These are phyloP conservation scores for Stratiolaelaps scimitus DNA, from an alignment of 1,140 invertebrate genomes.

Conservation along the genomic window DNA sequence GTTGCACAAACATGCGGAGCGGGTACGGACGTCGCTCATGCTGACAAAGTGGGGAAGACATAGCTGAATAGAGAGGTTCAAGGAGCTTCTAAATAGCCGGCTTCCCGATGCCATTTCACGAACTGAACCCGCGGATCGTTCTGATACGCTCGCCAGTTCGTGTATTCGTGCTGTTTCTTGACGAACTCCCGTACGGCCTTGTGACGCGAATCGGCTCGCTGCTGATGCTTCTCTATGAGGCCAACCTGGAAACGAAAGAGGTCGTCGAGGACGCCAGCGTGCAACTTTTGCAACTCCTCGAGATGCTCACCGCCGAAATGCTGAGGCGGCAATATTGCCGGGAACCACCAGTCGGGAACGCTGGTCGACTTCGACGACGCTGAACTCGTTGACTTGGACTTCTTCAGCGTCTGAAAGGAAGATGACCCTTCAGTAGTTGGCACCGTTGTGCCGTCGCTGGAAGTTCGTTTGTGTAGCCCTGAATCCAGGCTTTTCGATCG, in stretches of 20 bases:
- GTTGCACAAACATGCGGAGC: no score
- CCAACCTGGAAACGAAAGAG: slow-evolving; percentile 13
- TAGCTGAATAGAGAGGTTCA: no score
- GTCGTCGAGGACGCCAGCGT: slow-evolving; percentile 21
- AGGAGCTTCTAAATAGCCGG: background rate
- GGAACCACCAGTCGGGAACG: slow-evolving; percentile 26
- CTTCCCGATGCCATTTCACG: background rate
- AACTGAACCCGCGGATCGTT: slow-evolving; percentile 16
- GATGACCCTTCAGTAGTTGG: background rate
- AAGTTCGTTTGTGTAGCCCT: background rate
- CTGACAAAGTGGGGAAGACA: no score
- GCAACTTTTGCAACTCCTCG: slow-evolving; percentile 9
- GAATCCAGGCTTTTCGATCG: slow-evolving; percentile 14
- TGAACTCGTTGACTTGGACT: background rate
- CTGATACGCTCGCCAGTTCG: slow-evolving; percentile 8
- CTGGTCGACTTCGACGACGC: slow-evolving; percentile 1
- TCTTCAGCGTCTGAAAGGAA: background rate
- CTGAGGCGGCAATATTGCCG: slow-evolving; percentile 11
- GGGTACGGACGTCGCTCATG: no score
- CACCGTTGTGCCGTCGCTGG: no score
- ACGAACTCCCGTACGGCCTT: background rate
- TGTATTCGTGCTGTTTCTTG: slow-evolving; percentile 1
- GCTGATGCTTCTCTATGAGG: slow-evolving; percentile 21
- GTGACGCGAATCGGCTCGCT: slow-evolving; percentile 1
- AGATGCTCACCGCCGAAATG: slow-evolving; percentile 21